Percentiles rank a stretch among this genome's conserved stretches.
Conservation (phyloP, 2,888 invertebrate genomes). For the Smittia sp. region DNA sequence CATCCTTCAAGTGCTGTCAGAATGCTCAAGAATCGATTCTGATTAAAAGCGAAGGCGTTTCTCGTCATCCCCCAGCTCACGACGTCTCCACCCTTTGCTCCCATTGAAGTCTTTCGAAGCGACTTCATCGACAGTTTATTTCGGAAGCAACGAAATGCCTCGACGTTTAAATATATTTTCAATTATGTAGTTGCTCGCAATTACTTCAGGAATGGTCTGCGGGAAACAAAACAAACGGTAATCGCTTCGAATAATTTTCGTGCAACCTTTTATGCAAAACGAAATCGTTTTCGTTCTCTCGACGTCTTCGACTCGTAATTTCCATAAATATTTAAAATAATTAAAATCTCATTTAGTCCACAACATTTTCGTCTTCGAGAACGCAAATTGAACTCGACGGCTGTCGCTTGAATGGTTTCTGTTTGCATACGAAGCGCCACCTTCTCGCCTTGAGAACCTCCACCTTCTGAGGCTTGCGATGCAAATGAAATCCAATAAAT, state of each 20-base stretch:
- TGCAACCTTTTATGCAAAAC: neutral
- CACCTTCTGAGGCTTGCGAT: too few species aligned
- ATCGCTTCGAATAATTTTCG: neutral
- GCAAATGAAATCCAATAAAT: neutral
- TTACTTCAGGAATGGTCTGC: slow-evolving; percentile 12
- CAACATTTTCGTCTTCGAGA: neutral
- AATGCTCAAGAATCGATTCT: too few species aligned
- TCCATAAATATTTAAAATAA: slow-evolving; percentile 17
- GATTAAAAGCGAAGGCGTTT: too few species aligned
- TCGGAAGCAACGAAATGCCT: too few species aligned
- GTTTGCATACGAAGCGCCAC: neutral
- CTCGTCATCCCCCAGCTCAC: too few species aligned
- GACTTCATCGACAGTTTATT: too few species aligned
- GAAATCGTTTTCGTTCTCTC: neutral
- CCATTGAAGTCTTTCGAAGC: too few species aligned
- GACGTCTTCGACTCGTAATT: neutral
- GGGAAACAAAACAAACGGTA: slow-evolving; percentile 1
- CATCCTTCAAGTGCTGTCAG: too few species aligned
- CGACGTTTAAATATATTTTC: too few species aligned
- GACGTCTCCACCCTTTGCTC: too few species aligned
- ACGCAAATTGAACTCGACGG: neutral
- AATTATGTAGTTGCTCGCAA: slow-evolving; percentile 16
- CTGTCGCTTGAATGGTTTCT: neutral
- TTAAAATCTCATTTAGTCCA: neutral
- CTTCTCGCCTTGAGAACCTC: too few species aligned